Conservation (phyloP, 1,140 invertebrate genomes). For the Drosophila albomicans region DNA sequence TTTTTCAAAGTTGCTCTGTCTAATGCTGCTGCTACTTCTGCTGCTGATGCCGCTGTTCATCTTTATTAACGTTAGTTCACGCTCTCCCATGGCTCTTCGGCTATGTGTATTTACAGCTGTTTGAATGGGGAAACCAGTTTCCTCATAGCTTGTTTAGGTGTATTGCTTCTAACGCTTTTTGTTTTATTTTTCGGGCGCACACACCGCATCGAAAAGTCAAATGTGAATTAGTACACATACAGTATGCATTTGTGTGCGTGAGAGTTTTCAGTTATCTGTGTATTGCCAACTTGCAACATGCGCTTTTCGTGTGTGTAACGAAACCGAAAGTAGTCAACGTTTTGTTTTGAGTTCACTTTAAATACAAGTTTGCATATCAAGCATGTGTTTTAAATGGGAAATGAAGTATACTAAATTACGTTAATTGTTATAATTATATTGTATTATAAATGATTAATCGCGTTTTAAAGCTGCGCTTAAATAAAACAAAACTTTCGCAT, state of each 20-base stretch:
- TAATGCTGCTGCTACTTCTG: background rate
- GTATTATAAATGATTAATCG: background rate
- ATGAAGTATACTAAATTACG: background rate
- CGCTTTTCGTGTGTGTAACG: conserved; percentile 5
- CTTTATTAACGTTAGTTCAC: conserved; percentile 36
- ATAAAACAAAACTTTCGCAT: background rate
- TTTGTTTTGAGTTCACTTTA: background rate
- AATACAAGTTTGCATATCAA: background rate
- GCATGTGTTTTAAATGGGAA: background rate
- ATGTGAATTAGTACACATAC: conserved; percentile 23
- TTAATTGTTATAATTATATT: background rate
- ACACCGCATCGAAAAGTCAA: conserved; percentile 53
- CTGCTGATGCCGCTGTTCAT: conserved; percentile 13
- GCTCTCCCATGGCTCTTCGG: conserved; percentile 5
- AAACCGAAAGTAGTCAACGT: conserved; percentile 1
- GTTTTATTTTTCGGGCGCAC: conserved; percentile 54
- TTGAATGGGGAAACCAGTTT: conserved; percentile 69
- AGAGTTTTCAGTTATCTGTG: background rate
- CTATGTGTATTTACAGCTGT: conserved; percentile 66
- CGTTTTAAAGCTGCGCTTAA: background rate
- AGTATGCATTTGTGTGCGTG: background rate
- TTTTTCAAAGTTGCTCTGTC: conserved; percentile 38
- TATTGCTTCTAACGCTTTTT: conserved; percentile 56
- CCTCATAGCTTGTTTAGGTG: conserved; percentile 30
- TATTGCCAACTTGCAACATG: conserved; percentile 13